Evolutionary conservation across 2,797 vertebrate genomes (phyloP), one percentile per base, ranked within the genome.

Genomic region (Anniella stebbinsi): DNA sequence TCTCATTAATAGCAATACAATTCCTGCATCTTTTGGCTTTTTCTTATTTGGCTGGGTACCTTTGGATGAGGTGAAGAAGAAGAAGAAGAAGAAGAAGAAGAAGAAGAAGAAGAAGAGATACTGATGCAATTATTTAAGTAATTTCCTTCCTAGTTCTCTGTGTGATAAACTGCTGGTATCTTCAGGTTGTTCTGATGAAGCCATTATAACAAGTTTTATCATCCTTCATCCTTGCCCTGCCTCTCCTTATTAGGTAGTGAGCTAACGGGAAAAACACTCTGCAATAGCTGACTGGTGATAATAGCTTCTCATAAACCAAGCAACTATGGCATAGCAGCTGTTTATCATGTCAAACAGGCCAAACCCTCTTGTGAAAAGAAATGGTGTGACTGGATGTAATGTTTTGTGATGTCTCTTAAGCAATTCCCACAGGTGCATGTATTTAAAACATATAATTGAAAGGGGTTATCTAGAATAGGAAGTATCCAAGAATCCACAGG

Each of bases 1-100:
- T 93, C 80, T 80, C 25, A 83, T 73, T 73, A 67, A 86, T 38
- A 75, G 15, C 25, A 86, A 73, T n/a, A 17, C n/a, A n/a, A 33
- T 18, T 67, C 38, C 66, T 25, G 25, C 48, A 2, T 23, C 30
- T 54, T 70, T 77, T 23, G 66, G 41, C 21, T n/a, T 60, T 72
- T 11, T 45, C 17, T 60, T 60, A n/a, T 51, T 80, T 36, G 66
- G 66, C 66, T 54, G 63, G 18, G 36, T 84, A 10, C n/a, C 38
- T 23, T 83, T 66, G 38, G 23, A 10, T n/a, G 54, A 11, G 3
- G 10, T 7, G 25, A 30, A 25, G n/a, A n/a, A 1, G 51, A 51
- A 57, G 3, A 80, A 17, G 21, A 25, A 67, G 60, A 83, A 1
- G 51, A 51, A 57, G 3, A 80, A 17, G 21, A 25, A 67, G 60